These are phyloP conservation scores for Equus przewalskii DNA, from an alignment of 2,113 vertebrate genomes.

Conservation along the genomic window DNA sequence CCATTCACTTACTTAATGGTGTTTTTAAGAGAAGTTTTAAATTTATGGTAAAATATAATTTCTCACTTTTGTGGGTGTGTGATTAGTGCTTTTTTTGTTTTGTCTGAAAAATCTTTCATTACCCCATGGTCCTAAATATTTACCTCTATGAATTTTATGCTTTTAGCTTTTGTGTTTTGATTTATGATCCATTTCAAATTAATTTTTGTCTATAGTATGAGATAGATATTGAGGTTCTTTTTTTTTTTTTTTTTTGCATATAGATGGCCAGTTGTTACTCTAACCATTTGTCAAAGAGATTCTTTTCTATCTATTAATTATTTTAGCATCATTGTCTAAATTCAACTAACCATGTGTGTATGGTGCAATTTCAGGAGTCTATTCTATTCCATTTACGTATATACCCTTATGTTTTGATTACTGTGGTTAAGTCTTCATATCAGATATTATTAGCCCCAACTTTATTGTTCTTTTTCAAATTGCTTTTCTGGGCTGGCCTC, in stretches of 20 bases:
- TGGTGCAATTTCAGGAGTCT: background rate
- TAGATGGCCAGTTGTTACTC: background rate
- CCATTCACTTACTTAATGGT: background rate
- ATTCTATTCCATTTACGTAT: background rate
- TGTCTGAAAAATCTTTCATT: background rate
- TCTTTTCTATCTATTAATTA: background rate
- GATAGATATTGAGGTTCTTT: background rate
- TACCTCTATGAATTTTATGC: background rate
- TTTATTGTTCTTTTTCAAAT: background rate
- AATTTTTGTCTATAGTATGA: background rate
- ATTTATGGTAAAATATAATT: background rate
- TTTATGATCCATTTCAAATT: background rate
- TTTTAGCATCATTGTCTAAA: background rate
- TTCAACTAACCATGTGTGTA: background rate
- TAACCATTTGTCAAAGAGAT: background rate
- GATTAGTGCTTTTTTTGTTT: background rate
- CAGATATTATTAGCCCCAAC: background rate
- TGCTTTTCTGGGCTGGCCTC: too few relatives aligned
- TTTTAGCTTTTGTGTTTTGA: background rate
- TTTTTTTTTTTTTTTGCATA: background rate
- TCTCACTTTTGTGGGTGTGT: background rate
- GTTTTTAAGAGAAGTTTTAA: conserved; percentile 24
- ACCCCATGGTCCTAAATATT: background rate
- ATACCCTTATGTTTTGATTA: background rate
- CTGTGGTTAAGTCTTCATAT: background rate